A percentile compares a stretch with the other conserved stretches of the same genome.
These are phyloP conservation scores for Limosa lapponica DNA, from an alignment of 2,797 vertebrate genomes.

Conservation along the genomic window DNA sequence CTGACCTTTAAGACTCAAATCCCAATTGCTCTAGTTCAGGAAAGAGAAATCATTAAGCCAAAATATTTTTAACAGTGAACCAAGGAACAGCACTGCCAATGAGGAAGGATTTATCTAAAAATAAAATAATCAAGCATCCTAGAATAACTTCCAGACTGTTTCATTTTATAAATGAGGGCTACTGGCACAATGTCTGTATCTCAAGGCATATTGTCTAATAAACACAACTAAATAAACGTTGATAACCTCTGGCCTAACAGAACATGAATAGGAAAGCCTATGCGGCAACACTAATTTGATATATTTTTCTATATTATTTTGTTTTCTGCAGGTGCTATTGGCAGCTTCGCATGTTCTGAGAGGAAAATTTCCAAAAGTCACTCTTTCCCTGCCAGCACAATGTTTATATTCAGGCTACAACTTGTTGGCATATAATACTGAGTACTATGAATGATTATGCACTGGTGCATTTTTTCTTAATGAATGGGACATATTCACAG, in stretches of 20 bases:
- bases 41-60: not conserved
- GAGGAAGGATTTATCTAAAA: slow-evolving; percentile 29
- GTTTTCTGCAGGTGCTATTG: not conserved
- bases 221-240: not conserved
- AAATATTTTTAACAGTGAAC: slow-evolving; percentile 36
- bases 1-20: not conserved
- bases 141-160: slow-evolving; percentile 18
- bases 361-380: slow-evolving; percentile 18
- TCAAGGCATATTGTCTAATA: not conserved
- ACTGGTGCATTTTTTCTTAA: not conserved
- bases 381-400: not conserved
- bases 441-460: not conserved
- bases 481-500: not conserved
- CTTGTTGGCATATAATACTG: not conserved
- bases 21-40: not conserved
- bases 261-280: not conserved
- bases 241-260: not conserved
- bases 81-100: not conserved
- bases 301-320: not conserved
- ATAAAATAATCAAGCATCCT: not conserved
- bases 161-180: slow-evolving; percentile 3
- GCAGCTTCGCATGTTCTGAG: not conserved
- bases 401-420: slow-evolving; percentile 28
- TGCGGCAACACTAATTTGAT: not conserved
- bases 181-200: not conserved